A percentile compares a stretch with the other conserved stretches of the same genome.
These are phyloP conservation scores for Danionella dracula DNA, from an alignment of 2,797 vertebrate species.

Conservation along the genomic window DNA sequence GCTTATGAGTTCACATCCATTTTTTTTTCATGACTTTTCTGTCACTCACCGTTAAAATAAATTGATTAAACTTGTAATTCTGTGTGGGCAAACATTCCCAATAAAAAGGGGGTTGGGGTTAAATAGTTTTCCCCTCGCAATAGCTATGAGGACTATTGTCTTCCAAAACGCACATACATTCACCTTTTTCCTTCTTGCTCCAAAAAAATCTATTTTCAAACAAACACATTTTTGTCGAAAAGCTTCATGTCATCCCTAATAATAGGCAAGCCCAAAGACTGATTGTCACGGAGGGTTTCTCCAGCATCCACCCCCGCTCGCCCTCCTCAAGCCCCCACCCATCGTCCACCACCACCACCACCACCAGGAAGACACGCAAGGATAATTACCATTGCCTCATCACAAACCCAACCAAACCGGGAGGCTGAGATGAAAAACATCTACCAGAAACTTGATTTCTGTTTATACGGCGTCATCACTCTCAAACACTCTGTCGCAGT, in stretches of 20 bases:
- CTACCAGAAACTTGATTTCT: no score
- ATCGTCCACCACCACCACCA: slow-evolving; percentile 42
- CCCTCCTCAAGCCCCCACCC: slow-evolving; percentile 40
- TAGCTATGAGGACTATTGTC: no score
- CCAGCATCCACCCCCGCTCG: slow-evolving; percentile 49
- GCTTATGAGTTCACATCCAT: no score
- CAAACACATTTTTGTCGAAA: neutral
- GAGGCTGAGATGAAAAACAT: slow-evolving; percentile 47
- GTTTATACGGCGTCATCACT: slow-evolving; percentile 30
- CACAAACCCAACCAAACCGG: slow-evolving; percentile 62
- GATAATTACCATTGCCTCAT: slow-evolving; percentile 58
- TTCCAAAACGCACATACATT: no score
- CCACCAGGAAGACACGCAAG: slow-evolving; percentile 50
- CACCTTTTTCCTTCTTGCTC: no score
- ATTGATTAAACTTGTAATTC: no score
- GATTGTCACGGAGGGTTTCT: slow-evolving; percentile 67
- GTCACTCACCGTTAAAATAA: no score
- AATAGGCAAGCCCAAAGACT: slow-evolving; percentile 30
- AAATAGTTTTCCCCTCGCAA: no score
- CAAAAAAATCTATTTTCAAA: no score
- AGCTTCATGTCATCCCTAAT: neutral
- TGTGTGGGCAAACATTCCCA: no score
- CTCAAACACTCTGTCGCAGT: slow-evolving; percentile 60
- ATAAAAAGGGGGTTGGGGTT: no score
- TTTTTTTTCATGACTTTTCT: no score